These are phyloP conservation scores for Odontophorus gujanensis DNA, from an alignment of 2,113 vertebrate genomes.

Conservation along the genomic window DNA sequence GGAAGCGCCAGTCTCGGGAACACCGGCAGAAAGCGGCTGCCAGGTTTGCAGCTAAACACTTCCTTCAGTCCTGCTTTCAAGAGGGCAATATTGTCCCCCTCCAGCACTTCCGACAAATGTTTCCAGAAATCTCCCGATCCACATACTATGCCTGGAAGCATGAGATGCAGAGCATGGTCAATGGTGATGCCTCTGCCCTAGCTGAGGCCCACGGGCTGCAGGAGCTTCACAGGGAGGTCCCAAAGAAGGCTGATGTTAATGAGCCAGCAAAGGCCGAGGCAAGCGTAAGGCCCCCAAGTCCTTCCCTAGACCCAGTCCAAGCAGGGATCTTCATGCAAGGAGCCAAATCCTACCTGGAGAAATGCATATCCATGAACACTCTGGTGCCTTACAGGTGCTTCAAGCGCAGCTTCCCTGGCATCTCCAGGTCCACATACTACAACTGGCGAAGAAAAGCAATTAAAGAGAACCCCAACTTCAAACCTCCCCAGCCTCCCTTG, in stretches of 20 bases:
- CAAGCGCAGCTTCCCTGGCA: slow-evolving; percentile 91
- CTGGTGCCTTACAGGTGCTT: slow-evolving; percentile 92
- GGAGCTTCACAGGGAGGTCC: slow-evolving; percentile 20
- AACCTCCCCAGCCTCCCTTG: slow-evolving; percentile 35
- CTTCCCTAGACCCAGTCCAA: slow-evolving; percentile 25
- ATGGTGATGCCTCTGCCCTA: slow-evolving; percentile 59
- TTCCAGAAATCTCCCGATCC: slow-evolving; percentile 94
- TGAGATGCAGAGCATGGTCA: slow-evolving; percentile 81
- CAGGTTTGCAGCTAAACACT: slow-evolving; percentile 93
- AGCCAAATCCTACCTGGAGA: slow-evolving; percentile 91
- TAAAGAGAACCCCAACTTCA: slow-evolving; percentile 84
- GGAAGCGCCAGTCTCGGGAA: slow-evolving; percentile 91
- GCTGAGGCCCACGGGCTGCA: slow-evolving; percentile 14
- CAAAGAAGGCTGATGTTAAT: slow-evolving; percentile 21
- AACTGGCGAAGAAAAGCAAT: slow-evolving; percentile 96
- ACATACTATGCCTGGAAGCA: slow-evolving; percentile 98
- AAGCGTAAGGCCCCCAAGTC: background rate
- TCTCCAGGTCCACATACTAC: slow-evolving; percentile 96
- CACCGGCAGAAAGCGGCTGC: slow-evolving; percentile 88
- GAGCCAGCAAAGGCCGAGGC: background rate
- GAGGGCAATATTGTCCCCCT: slow-evolving; percentile 88
- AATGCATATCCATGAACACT: slow-evolving; percentile 89
- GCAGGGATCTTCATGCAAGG: slow-evolving; percentile 87
- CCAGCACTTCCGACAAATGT: slow-evolving; percentile 90
- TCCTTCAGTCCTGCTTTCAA: slow-evolving; percentile 89